Conservation (phyloP, 2,113 vertebrate species). For the Pantherophis guttatus region DNA sequence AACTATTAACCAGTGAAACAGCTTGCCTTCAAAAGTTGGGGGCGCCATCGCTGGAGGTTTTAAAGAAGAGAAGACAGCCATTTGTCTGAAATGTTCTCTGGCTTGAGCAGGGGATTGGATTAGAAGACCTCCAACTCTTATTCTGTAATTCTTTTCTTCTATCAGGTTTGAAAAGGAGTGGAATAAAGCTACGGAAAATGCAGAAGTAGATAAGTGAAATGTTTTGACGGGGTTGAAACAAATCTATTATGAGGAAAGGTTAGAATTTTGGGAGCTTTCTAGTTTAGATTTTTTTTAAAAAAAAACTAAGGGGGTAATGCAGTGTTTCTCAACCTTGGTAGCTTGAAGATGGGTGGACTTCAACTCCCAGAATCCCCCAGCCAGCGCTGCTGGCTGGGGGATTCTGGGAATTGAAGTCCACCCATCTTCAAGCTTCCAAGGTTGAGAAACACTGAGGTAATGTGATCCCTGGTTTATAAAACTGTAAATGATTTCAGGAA, state of each 20-base stretch:
- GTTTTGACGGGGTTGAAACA: not conserved
- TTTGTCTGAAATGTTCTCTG: not conserved
- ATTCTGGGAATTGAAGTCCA: no score
- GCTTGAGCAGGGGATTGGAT: not conserved
- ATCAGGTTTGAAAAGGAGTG: not conserved
- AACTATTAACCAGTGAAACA: not conserved
- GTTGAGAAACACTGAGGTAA: no score
- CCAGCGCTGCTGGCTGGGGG: no score
- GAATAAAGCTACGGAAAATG: not conserved
- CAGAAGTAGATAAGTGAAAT: not conserved
- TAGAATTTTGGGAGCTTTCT: not conserved
- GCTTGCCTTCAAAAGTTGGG: not conserved
- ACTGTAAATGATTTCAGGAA: not conserved
- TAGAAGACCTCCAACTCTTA: not conserved
- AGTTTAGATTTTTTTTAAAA: not conserved
- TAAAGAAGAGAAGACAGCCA: not conserved
- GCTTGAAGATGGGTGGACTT: no score
- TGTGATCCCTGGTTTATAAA: not conserved
- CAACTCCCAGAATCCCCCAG: no score
- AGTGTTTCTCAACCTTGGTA: no score
- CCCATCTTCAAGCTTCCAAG: no score
- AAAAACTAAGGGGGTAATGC: not conserved
- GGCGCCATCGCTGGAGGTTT: not conserved
- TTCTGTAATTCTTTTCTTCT: not conserved
- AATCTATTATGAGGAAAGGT: not conserved